A percentile compares a stretch with the other conserved stretches of the same genome.
Evolutionary conservation across 2,797 vertebrate genomes (phyloP).

Genomic region (Melanitta fusca): DNA sequence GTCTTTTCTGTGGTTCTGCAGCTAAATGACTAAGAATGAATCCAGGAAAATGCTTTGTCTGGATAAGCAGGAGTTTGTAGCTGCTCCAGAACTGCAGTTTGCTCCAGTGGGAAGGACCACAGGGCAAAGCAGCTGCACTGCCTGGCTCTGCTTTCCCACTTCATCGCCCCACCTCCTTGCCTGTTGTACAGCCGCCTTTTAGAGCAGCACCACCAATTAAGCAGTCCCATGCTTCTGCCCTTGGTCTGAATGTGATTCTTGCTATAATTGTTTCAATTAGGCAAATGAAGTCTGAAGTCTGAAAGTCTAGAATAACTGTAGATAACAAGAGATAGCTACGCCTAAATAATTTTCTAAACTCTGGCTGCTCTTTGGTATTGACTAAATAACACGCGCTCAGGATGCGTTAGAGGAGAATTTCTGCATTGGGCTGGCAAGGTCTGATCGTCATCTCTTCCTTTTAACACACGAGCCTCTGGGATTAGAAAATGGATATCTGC

Average conservation of each 20-base stretch:
- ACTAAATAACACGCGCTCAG: neutral
- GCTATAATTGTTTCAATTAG: neutral
- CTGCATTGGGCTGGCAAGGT: too few relatives aligned
- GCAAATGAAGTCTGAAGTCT: neutral
- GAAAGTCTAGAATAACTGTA: neutral
- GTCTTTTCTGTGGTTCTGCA: neutral
- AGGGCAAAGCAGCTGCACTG: neutral
- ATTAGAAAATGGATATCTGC: neutral
- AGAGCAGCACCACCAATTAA: neutral
- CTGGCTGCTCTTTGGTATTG: neutral
- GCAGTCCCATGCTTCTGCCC: neutral
- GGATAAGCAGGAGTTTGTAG: neutral
- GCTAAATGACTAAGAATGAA: neutral
- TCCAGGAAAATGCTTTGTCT: neutral
- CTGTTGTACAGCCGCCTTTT: fast-evolving
- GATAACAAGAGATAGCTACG: neutral
- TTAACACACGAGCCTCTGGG: neutral
- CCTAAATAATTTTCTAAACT: neutral
- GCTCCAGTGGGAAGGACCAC: neutral
- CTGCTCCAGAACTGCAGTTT: neutral
- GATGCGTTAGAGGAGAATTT: neutral
- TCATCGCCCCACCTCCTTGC: neutral
- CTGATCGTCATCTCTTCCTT: neutral
- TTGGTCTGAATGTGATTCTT: neutral
- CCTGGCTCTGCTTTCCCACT: neutral